Conservation (phyloP, 2,797 vertebrate genomes). For the Takifugu rubripes region DNA sequence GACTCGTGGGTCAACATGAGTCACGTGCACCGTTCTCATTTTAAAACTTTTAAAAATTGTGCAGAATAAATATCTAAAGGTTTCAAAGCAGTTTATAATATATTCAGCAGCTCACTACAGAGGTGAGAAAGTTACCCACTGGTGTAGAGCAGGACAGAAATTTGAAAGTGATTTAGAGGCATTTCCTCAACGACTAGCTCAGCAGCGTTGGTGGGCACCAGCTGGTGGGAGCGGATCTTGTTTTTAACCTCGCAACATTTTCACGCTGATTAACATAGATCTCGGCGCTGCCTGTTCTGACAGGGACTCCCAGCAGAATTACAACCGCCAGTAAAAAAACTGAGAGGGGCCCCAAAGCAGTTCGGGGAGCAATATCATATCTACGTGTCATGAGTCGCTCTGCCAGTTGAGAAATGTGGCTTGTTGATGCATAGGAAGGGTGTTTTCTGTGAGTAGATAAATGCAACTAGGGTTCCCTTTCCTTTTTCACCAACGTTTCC, state of each 20-base stretch:
- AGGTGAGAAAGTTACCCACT: conserved; percentile 5
- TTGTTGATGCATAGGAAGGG: conserved; percentile 66
- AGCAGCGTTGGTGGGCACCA: conserved; percentile 43
- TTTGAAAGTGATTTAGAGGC: conserved; percentile 18
- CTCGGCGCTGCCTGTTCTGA: conserved; percentile 54
- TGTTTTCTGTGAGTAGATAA: conserved; percentile 70
- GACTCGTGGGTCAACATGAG: neutral
- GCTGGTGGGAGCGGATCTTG: conserved; percentile 38
- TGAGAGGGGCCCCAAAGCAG: conserved; percentile 34
- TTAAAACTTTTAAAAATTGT: neutral
- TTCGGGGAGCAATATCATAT: conserved; percentile 11
- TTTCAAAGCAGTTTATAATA: conserved; percentile 6
- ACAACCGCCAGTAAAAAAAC: conserved; percentile 56
- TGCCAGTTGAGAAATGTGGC: conserved; percentile 49
- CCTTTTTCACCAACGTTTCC: conserved; percentile 68
- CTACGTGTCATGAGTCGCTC: conserved; percentile 36
- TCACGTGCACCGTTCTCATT: conserved; percentile 1
- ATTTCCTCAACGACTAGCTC: conserved; percentile 5
- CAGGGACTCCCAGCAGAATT: conserved; percentile 50
- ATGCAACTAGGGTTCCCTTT: conserved; percentile 65
- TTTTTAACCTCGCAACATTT: conserved; percentile 32
- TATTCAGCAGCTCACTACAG: conserved; percentile 4
- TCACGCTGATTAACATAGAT: conserved; percentile 45
- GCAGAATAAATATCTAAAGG: neutral
- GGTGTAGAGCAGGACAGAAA: conserved; percentile 17